These are phyloP conservation scores for Lepidostoma basale DNA, from an alignment of 1,140 invertebrate genomes.

Conservation along the genomic window DNA sequence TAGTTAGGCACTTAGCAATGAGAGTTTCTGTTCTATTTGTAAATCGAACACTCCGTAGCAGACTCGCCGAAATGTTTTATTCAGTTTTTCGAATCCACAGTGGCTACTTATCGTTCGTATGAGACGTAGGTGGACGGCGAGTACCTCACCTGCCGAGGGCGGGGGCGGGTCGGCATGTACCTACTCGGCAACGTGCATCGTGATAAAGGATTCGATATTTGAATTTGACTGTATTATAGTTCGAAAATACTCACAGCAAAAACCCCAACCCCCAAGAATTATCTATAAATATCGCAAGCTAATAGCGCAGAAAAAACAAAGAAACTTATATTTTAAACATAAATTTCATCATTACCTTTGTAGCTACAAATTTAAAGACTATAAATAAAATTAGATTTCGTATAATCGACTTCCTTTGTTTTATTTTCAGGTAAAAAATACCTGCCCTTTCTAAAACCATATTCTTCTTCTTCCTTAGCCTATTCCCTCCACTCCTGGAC, in stretches of 20 bases:
- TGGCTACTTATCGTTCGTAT: constrained; percentile 44
- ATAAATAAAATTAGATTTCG: too few species aligned
- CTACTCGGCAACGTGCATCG: background rate
- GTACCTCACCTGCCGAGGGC: background rate
- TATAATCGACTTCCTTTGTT: too few species aligned
- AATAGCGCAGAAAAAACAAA: too few species aligned
- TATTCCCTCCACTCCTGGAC: too few species aligned
- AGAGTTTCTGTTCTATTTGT: constrained; percentile 44
- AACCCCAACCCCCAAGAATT: background rate
- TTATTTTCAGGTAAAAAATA: too few species aligned
- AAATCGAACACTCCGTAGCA: constrained; percentile 40
- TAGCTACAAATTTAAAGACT: too few species aligned
- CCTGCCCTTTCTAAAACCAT: too few species aligned
- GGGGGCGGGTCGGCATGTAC: background rate
- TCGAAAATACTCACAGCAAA: constrained; percentile 5
- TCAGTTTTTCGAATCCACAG: constrained; percentile 46
- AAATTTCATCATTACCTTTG: too few species aligned
- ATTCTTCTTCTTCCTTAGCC: too few species aligned
- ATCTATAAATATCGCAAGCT: too few species aligned
- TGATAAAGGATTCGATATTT: constrained; percentile 1
- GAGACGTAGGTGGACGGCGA: constrained; percentile 32
- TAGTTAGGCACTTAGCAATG: constrained; percentile 24
- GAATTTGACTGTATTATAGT: constrained; percentile 27
- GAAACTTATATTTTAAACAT: too few species aligned
- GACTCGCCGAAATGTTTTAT: constrained; percentile 44